Conservation (phyloP, 53 echinoderm and acorn worm species). For the Astropecten irregularis region DNA sequence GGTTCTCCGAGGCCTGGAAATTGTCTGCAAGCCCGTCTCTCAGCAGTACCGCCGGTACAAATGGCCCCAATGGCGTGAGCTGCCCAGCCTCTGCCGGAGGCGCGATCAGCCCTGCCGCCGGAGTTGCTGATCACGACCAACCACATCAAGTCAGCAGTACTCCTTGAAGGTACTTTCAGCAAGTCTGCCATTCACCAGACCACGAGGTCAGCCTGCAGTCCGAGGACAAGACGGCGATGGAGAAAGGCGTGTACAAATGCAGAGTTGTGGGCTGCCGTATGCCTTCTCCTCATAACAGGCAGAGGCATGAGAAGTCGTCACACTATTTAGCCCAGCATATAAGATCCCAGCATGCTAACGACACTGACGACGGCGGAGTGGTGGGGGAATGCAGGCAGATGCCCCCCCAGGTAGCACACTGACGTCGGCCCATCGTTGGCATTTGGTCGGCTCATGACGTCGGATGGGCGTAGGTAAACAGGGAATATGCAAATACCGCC, state of each 20-base stretch:
- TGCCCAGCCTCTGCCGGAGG: neutral
- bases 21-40: neutral
- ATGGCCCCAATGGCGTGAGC: neutral
- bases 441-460: too few relatives aligned
- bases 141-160: neutral
- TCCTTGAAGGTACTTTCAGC: neutral
- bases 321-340: neutral
- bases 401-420: too few relatives aligned
- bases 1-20: neutral
- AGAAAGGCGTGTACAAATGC: neutral
- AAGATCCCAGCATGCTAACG: neutral
- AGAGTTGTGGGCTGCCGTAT: neutral
- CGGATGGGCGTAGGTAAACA: too few relatives aligned
- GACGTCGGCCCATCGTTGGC: too few relatives aligned
- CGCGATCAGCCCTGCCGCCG: neutral
- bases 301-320: neutral
- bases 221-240: neutral
- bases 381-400: too few relatives aligned
- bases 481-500: too few relatives aligned
- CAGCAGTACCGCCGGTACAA: too few relatives aligned
- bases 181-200: neutral
- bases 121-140: neutral
- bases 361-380: too few relatives aligned
- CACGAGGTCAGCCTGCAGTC: neutral
- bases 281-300: neutral